These are phyloP conservation scores for Brachyrhaphis roseni DNA, from an alignment of 2,797 vertebrate species.

Conservation along the genomic window DNA sequence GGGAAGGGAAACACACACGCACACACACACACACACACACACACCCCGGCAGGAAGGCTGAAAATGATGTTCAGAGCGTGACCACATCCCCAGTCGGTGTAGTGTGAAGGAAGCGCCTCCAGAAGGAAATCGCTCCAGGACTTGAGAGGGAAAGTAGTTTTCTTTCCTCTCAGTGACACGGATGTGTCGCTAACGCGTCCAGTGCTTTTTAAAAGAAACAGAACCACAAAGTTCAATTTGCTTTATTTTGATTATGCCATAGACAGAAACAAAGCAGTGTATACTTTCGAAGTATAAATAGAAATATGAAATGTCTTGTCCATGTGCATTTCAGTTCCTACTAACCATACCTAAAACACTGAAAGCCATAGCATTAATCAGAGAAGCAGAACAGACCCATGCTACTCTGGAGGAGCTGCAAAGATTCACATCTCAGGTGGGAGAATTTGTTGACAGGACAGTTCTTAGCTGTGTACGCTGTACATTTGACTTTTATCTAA, in stretches of 20 bases:
- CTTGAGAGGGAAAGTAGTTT: slow-evolving; percentile 45
- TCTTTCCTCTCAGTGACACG: slow-evolving; percentile 4
- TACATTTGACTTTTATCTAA: background rate
- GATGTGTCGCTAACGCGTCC: background rate
- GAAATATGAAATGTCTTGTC: background rate
- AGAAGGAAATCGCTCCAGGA: slow-evolving; percentile 20
- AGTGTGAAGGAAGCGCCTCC: slow-evolving; percentile 1
- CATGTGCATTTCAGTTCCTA: background rate
- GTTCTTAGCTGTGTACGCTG: background rate
- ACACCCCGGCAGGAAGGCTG: background rate
- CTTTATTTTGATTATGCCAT: background rate
- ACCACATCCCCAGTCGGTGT: slow-evolving; percentile 25
- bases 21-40: background rate
- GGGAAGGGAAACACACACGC: background rate
- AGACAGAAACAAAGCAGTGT: background rate
- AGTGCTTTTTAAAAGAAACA: background rate
- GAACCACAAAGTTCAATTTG: background rate
- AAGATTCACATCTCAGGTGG: background rate
- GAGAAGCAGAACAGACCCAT: background rate
- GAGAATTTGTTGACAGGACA: background rate
- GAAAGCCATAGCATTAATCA: background rate
- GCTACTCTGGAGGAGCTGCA: background rate
- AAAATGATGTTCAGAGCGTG: slow-evolving; percentile 25
- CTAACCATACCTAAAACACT: background rate
- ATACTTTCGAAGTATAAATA: background rate